These are phyloP conservation scores for Coranthus polyacanthus DNA, from an alignment of 2,797 vertebrate genomes.

Conservation along the genomic window DNA sequence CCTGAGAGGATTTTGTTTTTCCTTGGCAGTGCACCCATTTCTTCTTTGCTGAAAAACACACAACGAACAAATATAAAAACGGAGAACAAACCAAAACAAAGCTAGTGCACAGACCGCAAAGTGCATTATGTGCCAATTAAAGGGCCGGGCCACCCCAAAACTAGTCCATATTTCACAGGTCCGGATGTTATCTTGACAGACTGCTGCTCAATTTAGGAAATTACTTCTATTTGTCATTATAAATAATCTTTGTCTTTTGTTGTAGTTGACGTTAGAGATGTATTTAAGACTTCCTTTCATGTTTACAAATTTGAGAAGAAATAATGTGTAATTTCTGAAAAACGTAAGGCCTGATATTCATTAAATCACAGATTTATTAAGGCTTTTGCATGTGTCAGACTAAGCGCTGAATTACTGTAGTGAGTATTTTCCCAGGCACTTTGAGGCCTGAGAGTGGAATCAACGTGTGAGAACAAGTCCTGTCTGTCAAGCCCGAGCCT, in stretches of 20 bases:
- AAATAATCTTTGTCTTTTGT: neutral
- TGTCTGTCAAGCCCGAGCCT: neutral
- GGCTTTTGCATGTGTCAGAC: no score
- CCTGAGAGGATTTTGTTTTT: slow-evolving; percentile 60
- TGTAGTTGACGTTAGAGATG: neutral
- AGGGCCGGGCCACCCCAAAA: no score
- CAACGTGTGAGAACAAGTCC: slow-evolving; percentile 23
- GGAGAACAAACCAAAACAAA: neutral
- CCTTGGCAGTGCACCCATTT: slow-evolving; percentile 67
- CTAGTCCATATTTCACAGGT: no score
- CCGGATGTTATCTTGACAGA: neutral
- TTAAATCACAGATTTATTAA: no score
- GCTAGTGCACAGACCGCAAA: neutral
- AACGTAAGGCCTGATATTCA: no score
- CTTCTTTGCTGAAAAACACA: slow-evolving; percentile 68
- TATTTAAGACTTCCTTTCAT: no score
- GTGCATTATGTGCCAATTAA: no score
- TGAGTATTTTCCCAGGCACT: neutral
- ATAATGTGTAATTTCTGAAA: neutral
- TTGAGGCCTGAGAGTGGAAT: neutral
- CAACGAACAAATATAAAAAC: neutral
- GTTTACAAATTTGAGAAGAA: neutral
- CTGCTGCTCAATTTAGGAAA: neutral
- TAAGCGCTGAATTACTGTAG: no score
- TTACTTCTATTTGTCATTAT: neutral